A percentile compares a stretch with the other conserved stretches of the same genome.
Conservation (phyloP, 2,888 invertebrate genomes). For the Uropetala carovei region DNA sequence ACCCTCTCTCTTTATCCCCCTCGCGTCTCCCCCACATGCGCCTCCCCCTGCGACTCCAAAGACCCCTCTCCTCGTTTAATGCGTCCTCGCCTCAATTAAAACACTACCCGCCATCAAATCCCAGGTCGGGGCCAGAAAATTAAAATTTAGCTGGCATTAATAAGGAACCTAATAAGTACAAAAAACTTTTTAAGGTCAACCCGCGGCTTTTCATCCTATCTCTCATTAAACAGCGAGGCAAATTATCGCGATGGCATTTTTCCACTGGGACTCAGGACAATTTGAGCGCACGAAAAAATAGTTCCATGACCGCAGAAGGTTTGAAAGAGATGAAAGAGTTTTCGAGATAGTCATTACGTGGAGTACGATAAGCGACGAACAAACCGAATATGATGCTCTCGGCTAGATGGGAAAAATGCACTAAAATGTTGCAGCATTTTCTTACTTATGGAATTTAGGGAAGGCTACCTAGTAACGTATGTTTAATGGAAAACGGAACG, state of each 20-base stretch:
- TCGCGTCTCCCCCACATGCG: no score
- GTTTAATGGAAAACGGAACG: no score
- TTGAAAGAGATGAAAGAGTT: background rate
- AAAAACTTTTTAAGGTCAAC: background rate
- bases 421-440: background rate
- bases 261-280: background rate
- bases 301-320: background rate
- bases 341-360: slow-evolving; percentile 5
- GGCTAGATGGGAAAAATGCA: background rate
- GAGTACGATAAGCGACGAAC: background rate
- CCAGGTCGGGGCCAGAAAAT: background rate
- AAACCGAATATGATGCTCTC: background rate
- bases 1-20: no score
- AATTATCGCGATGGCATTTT: background rate
- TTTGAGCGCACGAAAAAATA: background rate
- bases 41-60: background rate
- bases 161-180: background rate
- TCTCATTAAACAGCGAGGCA: background rate
- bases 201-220: background rate
- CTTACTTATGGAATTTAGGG: background rate
- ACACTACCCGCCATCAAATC: background rate
- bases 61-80: background rate
- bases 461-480: background rate
- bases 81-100: background rate
- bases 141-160: background rate